Evolutionary conservation across 2,888 invertebrate species (phyloP).

Genomic region (Suillia variegata): DNA sequence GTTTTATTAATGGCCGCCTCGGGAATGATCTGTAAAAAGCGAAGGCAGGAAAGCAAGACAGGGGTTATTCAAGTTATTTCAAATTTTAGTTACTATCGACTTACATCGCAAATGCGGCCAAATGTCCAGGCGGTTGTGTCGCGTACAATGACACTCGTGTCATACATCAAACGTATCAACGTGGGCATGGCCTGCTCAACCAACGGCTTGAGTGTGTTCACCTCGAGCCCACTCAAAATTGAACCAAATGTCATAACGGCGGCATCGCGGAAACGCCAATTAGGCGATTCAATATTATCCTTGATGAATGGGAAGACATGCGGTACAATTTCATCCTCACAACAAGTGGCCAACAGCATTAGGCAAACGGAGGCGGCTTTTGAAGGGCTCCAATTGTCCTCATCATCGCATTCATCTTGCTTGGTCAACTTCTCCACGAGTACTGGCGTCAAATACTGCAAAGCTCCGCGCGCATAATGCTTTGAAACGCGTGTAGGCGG

Average conservation of each 20-base stretch:
- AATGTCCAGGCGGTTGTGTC: slow-evolving; percentile 99
- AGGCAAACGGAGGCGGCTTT: slow-evolving; percentile 99
- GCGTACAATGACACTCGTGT: slow-evolving; percentile 89
- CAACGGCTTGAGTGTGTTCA: slow-evolving; percentile 83
- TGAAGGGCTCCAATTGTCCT: slow-evolving; percentile 99
- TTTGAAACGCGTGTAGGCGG: slow-evolving; percentile 92
- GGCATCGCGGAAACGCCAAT: slow-evolving; percentile 94
- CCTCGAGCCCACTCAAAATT: slow-evolving; percentile 89
- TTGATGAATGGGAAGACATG: slow-evolving; percentile 96
- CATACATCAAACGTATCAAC: slow-evolving; percentile 92
- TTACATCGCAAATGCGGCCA: slow-evolving; percentile 91
- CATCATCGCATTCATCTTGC: slow-evolving; percentile 97
- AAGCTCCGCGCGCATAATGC: slow-evolving; percentile 97
- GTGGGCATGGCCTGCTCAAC: slow-evolving; percentile 98
- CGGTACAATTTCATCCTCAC: slow-evolving; percentile 96
- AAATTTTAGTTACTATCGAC: slow-evolving; percentile 30
- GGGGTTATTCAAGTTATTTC: too few relatives aligned
- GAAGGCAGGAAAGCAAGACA: not conserved
- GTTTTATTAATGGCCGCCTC: slow-evolving; percentile 90
- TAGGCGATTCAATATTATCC: slow-evolving; percentile 87
- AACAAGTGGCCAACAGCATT: slow-evolving; percentile 96
- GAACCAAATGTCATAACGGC: slow-evolving; percentile 98
- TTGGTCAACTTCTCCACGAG: slow-evolving; percentile 92
- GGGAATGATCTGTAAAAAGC: slow-evolving; percentile 70
- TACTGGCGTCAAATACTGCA: slow-evolving; percentile 93